These are phyloP conservation scores for Arvicanthis niloticus DNA, from an alignment of 2,113 vertebrate species.

Conservation along the genomic window DNA sequence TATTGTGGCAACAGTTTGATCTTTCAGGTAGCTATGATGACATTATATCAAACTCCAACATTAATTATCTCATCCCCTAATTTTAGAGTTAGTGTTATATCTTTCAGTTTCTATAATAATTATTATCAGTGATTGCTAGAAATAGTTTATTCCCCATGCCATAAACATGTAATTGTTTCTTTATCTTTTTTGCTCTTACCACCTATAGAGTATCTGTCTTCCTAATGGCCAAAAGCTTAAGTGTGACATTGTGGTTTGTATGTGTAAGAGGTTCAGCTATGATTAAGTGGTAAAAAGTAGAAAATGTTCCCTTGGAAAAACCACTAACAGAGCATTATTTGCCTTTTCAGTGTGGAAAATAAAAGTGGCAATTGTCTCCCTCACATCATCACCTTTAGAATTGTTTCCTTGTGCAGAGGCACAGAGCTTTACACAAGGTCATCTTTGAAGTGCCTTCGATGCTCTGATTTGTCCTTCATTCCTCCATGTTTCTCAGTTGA, in stretches of 20 bases:
- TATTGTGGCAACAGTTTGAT: slow-evolving; percentile 48
- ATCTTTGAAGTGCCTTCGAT: slow-evolving; percentile 53
- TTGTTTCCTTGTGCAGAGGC: neutral
- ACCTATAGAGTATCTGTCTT: slow-evolving; percentile 57
- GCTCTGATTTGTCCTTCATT: slow-evolving; percentile 59
- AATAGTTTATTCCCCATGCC: slow-evolving; percentile 55
- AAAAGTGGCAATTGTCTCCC: slow-evolving; percentile 67
- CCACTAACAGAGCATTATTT: slow-evolving; percentile 66
- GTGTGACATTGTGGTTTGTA: slow-evolving; percentile 55
- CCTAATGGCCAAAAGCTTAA: slow-evolving; percentile 77
- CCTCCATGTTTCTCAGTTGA: slow-evolving; percentile 54
- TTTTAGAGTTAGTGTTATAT: slow-evolving; percentile 20
- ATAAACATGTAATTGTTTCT: slow-evolving; percentile 70
- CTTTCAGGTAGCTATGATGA: slow-evolving; percentile 40
- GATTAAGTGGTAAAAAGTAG: slow-evolving; percentile 60
- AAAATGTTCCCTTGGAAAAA: slow-evolving; percentile 64
- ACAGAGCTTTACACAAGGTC: slow-evolving; percentile 35
- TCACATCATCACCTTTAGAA: slow-evolving; percentile 46
- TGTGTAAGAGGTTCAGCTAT: slow-evolving; percentile 63
- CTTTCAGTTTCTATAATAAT: slow-evolving; percentile 41
- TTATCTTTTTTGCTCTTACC: slow-evolving; percentile 60
- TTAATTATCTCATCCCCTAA: slow-evolving; percentile 48
- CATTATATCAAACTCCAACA: slow-evolving; percentile 14
- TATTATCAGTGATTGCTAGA: neutral
- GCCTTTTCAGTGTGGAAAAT: slow-evolving; percentile 75